Evolutionary conservation across 2,113 vertebrate genomes (phyloP).

Genomic region (Calyptommatus sinebrachiatus): DNA sequence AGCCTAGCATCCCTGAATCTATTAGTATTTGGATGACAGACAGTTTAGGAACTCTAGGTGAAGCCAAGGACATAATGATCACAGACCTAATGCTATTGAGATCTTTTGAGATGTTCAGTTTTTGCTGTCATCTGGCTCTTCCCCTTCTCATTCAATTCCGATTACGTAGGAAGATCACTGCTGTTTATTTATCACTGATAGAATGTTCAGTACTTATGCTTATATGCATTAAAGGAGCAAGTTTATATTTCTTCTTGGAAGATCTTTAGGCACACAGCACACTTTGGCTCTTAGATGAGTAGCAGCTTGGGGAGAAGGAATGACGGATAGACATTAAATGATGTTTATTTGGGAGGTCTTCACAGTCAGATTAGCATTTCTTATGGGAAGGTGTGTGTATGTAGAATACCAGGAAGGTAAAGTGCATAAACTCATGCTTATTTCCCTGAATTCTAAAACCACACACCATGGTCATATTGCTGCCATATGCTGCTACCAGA

Average conservation of each 20-base stretch:
- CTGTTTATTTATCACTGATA: constrained; percentile 38
- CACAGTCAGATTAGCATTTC: constrained; percentile 46
- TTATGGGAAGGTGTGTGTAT: background rate
- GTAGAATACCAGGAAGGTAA: constrained; percentile 23
- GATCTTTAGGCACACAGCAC: constrained; percentile 26
- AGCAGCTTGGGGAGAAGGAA: constrained; percentile 35
- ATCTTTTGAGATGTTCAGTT: constrained; percentile 32
- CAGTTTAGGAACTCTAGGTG: background rate
- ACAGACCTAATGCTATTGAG: constrained; percentile 30
- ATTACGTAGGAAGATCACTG: constrained; percentile 28
- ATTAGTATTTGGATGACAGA: too few species aligned
- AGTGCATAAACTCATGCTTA: constrained; percentile 44
- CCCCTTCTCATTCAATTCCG: constrained; percentile 18
- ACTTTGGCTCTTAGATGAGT: constrained; percentile 50
- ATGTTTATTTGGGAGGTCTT: constrained; percentile 47
- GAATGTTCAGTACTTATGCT: constrained; percentile 4
- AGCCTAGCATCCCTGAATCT: too few species aligned
- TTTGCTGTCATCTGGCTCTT: constrained; percentile 10
- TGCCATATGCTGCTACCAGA: constrained; percentile 60
- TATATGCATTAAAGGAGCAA: background rate
- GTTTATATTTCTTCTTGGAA: constrained; percentile 18
- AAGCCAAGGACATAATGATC: constrained; percentile 31
- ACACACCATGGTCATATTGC: constrained; percentile 50
- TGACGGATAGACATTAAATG: constrained; percentile 31
- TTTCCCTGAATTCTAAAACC: constrained; percentile 13